Evolutionary conservation across 2,888 invertebrate species (phyloP), one percentile per base, ranked within the genome.

Genomic region (Campoletis raptor): DNA sequence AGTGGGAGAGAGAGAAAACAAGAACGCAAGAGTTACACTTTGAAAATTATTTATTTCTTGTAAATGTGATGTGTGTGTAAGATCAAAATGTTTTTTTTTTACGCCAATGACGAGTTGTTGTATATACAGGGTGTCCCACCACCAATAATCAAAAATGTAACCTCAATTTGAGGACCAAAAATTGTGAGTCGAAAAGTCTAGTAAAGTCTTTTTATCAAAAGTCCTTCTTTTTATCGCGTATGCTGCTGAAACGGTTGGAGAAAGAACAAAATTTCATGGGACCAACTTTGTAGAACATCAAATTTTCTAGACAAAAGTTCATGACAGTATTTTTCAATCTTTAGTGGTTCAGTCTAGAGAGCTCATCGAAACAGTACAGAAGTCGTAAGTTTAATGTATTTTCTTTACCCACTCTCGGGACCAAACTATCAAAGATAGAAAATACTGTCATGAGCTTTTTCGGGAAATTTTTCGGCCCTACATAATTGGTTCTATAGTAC

Each of bases 31-130:
- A 86, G 72, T 82, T 72, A 70, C 80, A 76, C 57, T 67, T 66
- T 67, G 82, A 72, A 83, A 83, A 79, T 72, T 81, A 88, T 87
- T 86, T 86, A 87, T 86, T 87, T 85, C 85, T 86, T 86, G 82
- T 85, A 61, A 77, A 81, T 74, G 74, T 70, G 82, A 86, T 80
- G 85, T 85, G 85, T 85, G 83, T 82, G 83, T 83, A 83, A 86
- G 87, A 88, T 87, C 86, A 86, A 87, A 87, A 87, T 87, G 84
- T 80, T 81, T 57, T 73, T 77, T 45, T 40, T 82, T 54, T 15
- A 73, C 66, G 72, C 54, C 69, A 37, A 78, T 79, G 57, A 74
- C 40, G 57, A 37, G 52, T 36, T 61, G 61, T 37, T 69, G 24
- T 69, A 69, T 21, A 69, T 66, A 37, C 21, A 66, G 40, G 15